A percentile compares a stretch with the other conserved stretches of the same genome.
Evolutionary conservation across 2,797 vertebrate genomes (phyloP).

Genomic region (Microchirus variegatus): DNA sequence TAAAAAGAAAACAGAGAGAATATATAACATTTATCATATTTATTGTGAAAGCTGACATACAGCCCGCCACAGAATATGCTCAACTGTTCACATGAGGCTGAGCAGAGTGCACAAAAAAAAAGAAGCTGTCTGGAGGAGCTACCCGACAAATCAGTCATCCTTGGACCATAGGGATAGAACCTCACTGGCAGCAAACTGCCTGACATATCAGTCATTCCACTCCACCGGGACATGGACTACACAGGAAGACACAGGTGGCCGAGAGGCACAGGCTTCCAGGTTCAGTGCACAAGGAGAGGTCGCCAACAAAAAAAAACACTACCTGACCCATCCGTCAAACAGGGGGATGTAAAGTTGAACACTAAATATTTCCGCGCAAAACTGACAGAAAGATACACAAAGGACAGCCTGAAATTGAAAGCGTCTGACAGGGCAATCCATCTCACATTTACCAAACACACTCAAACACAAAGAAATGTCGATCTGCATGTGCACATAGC

Average conservation of each 20-base stretch:
- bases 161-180: constrained; percentile 48
- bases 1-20: constrained; percentile 23
- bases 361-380: constrained; percentile 12
- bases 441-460: constrained; percentile 18
- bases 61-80: constrained; percentile 36
- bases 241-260: constrained; percentile 64
- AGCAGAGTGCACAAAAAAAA: constrained; percentile 29
- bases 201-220: constrained; percentile 67
- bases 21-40: constrained; percentile 39
- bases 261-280: constrained; percentile 45
- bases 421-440: background rate
- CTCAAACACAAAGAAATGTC: constrained; percentile 31
- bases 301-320: constrained; percentile 18
- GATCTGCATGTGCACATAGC: constrained; percentile 18
- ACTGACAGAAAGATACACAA: constrained; percentile 9
- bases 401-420: background rate
- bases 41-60: constrained; percentile 41
- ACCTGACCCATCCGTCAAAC: constrained; percentile 20
- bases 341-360: constrained; percentile 16
- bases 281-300: constrained; percentile 49
- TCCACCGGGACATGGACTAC: constrained; percentile 47
- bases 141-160: constrained; percentile 64
- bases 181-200: constrained; percentile 60
- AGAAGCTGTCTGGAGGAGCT: constrained; percentile 17
- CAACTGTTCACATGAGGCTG: constrained; percentile 37